Evolutionary conservation across 2,888 invertebrate species (phyloP).

Genomic region (Clitarchus hookeri): DNA sequence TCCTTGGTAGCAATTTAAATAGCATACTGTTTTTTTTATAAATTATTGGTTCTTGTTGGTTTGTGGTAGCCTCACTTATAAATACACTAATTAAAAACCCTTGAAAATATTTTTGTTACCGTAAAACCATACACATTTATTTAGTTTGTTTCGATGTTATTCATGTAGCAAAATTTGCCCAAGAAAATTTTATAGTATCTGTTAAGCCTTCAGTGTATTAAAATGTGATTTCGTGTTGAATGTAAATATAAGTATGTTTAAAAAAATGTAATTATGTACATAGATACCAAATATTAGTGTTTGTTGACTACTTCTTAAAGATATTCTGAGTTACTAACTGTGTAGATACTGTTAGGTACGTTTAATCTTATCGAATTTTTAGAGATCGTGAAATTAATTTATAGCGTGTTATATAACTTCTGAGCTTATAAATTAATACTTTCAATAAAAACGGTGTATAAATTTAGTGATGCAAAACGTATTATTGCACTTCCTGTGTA

Average conservation of each 20-base stretch:
- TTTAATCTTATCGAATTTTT: background rate
- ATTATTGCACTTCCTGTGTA: background rate
- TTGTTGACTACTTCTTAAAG: background rate
- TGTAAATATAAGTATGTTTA: slow-evolving; percentile 23
- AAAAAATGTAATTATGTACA: slow-evolving; percentile 25
- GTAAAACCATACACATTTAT: background rate
- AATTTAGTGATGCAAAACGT: background rate
- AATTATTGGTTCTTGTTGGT: no score
- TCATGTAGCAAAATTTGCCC: background rate
- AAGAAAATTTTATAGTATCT: slow-evolving; percentile 16
- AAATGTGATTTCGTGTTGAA: slow-evolving; percentile 25
- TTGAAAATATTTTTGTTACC: background rate
- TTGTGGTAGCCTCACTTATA: no score
- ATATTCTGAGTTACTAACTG: background rate
- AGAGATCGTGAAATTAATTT: background rate
- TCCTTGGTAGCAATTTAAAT: no score
- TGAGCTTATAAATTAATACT: background rate
- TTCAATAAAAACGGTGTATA: background rate
- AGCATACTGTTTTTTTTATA: no score
- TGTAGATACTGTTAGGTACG: background rate
- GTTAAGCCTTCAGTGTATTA: background rate
- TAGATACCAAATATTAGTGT: background rate
- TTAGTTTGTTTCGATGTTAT: background rate
- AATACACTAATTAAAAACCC: no score
- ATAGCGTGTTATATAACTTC: background rate